A percentile compares a stretch with the other conserved stretches of the same genome.
Conservation (phyloP, 64 coral and sea anemone species). For the Anthopleura sola region DNA sequence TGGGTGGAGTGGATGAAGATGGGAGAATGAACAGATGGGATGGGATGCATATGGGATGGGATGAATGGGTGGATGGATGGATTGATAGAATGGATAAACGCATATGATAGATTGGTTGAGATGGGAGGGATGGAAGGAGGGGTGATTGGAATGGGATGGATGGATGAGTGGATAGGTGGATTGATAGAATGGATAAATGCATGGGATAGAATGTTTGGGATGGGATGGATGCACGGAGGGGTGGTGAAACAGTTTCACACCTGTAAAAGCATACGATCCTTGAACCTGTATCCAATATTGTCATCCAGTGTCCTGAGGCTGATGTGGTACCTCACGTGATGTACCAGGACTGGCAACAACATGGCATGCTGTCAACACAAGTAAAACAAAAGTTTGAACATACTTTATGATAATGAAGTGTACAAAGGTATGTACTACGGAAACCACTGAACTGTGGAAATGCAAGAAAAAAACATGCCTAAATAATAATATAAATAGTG, state of each 20-base stretch:
- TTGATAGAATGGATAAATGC: background rate
- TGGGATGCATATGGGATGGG: no score
- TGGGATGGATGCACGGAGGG: background rate
- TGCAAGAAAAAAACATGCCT: no score
- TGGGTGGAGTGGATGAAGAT: no score
- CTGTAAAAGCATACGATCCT: slow-evolving; percentile 77
- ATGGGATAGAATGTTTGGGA: background rate
- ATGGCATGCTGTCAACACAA: slow-evolving; percentile 68
- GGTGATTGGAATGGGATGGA: background rate
- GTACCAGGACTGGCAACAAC: slow-evolving; percentile 83
- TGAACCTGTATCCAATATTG: slow-evolving; percentile 80
- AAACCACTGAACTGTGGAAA: no score
- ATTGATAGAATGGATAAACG: no score
- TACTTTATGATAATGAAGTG: background rate
- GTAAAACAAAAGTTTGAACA: background rate
- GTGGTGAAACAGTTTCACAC: slow-evolving; percentile 14
- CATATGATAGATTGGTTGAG: no score
- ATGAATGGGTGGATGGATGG: no score
- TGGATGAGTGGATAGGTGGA: background rate
- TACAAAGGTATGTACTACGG: no score
- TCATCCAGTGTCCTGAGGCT: slow-evolving; percentile 68
- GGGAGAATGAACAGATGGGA: no score
- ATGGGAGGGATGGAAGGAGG: no score
- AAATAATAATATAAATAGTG: no score
- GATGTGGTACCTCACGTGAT: slow-evolving; percentile 86